phyloP scores from a whole-genome alignment of 2,113 vertebrate species.

The Micronycteris hirsuta region DNA sequence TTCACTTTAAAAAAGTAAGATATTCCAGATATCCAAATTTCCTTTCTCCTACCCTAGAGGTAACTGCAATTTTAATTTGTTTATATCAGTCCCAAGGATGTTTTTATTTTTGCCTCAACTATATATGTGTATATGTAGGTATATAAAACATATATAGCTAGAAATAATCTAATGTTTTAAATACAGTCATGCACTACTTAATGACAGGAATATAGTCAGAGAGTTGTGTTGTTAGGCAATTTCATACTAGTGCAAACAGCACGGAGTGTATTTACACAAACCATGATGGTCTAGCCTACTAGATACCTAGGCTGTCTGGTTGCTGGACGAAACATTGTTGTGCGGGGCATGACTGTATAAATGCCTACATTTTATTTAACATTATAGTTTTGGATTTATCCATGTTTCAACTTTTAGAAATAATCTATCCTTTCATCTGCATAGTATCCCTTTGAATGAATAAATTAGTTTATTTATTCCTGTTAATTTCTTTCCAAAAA shows the following conservation, averaged over 20 bases:
- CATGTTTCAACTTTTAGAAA: conserved; percentile 20
- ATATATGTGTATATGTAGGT: neutral
- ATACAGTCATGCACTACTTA: neutral
- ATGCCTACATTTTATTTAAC: neutral
- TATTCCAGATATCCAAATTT: neutral
- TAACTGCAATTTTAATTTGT: neutral
- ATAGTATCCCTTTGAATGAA: neutral
- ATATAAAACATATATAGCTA: neutral
- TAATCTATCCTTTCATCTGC: neutral
- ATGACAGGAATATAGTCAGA: neutral
- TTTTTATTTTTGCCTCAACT: neutral
- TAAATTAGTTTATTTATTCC: neutral
- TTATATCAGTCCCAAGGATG: neutral
- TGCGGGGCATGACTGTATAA: neutral
- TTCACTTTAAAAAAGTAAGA: neutral
- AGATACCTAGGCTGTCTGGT: neutral
- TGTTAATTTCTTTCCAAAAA: neutral
- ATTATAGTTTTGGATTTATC: neutral
- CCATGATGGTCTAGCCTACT: neutral
- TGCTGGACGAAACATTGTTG: neutral
- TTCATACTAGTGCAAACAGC: neutral
- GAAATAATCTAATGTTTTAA: neutral
- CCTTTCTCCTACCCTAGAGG: neutral
- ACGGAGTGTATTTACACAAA: neutral
- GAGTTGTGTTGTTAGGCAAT: neutral